Percentiles rank a stretch among this genome's conserved stretches.
Conservation (phyloP, 2,113 vertebrate species). For the Dicentrarchus labrax region DNA sequence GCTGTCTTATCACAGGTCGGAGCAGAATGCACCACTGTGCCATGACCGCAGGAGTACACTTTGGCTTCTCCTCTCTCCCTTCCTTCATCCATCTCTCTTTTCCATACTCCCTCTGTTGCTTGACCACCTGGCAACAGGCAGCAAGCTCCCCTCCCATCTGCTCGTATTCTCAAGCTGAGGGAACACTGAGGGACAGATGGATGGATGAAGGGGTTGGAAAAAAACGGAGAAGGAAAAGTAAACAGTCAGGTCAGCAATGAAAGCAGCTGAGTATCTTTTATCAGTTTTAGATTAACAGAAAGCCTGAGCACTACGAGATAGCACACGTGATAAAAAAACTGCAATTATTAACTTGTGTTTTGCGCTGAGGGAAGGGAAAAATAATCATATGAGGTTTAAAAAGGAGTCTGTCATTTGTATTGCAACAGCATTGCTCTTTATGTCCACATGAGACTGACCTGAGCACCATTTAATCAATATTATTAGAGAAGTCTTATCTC, state of each 20-base stretch:
- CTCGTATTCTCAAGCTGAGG: conserved; percentile 69
- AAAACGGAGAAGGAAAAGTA: conserved; percentile 76
- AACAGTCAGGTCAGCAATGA: conserved; percentile 69
- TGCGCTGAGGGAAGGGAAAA: not conserved
- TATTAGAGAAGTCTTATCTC: not conserved
- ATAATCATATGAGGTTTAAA: conserved; percentile 15
- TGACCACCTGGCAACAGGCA: conserved; percentile 66
- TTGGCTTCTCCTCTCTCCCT: conserved; percentile 15
- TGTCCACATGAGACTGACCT: conserved; percentile 25
- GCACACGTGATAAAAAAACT: conserved; percentile 27
- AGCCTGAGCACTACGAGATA: conserved; percentile 4
- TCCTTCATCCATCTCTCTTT: conserved; percentile 38
- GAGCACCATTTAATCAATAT: not conserved
- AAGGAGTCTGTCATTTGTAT: not conserved
- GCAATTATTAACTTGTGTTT: conserved; percentile 56
- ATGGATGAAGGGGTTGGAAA: conserved; percentile 65
- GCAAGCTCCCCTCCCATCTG: conserved; percentile 76
- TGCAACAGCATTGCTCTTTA: not conserved
- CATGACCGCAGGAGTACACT: conserved; percentile 55
- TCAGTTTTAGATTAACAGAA: conserved; percentile 61
- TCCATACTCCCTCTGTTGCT: conserved; percentile 26
- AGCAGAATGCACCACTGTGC: conserved; percentile 50
- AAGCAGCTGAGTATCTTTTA: conserved; percentile 61
- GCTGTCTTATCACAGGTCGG: conserved; percentile 75
- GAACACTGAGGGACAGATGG: conserved; percentile 63